Conservation (phyloP, 2,888 invertebrate genomes). For the Lasioglossum oenotherae region DNA sequence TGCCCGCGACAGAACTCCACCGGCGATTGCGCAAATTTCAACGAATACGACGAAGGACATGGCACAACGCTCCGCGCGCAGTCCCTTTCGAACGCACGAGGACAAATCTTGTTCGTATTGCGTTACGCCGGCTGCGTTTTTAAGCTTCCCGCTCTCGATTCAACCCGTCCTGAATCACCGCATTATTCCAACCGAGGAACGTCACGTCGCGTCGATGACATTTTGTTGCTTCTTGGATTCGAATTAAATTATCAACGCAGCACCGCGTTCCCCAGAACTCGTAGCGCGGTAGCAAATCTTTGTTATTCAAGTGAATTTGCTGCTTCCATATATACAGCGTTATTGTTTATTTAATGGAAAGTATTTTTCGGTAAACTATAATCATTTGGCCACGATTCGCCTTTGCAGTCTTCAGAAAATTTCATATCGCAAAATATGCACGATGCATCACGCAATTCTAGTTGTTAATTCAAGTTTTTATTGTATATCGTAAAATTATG, state of each 20-base stretch:
- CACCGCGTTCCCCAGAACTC: background rate
- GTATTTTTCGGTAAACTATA: too few species aligned
- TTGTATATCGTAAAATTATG: too few species aligned
- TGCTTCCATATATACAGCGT: too few species aligned
- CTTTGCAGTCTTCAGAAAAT: too few species aligned
- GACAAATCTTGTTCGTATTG: conserved; percentile 62
- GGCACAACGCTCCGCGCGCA: conserved; percentile 50
- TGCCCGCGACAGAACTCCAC: conserved; percentile 47
- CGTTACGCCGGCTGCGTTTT: conserved; percentile 56
- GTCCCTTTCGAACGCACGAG: conserved; percentile 71
- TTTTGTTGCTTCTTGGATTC: background rate
- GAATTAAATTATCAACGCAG: background rate
- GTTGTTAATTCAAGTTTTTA: too few species aligned
- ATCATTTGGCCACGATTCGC: too few species aligned
- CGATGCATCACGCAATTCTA: too few species aligned
- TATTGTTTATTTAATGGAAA: too few species aligned
- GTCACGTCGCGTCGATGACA: conserved; percentile 14
- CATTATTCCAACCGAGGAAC: conserved; percentile 23
- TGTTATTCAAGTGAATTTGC: too few species aligned
- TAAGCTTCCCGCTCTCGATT: conserved; percentile 47
- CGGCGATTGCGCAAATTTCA: conserved; percentile 69
- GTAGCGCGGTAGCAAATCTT: background rate
- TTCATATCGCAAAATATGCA: too few species aligned
- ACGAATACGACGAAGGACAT: conserved; percentile 71
- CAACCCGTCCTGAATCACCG: conserved; percentile 39